phyloP scores from a whole-genome alignment of 1,140 invertebrate genomes.

The Drosophila navojoa region DNA sequence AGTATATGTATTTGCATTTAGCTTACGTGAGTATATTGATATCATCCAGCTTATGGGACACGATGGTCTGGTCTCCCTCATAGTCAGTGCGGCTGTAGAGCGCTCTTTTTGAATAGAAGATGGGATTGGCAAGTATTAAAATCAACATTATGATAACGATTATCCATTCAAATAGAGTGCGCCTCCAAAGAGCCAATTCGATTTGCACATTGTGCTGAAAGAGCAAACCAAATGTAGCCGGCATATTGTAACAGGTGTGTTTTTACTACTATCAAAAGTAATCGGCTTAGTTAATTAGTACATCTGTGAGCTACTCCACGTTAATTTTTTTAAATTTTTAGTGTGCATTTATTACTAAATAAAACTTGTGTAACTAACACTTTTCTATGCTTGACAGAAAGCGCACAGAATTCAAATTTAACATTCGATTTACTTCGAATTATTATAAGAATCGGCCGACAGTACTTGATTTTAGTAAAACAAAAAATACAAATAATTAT shows the following conservation, averaged over 20 bases:
- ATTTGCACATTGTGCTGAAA: constrained; percentile 60
- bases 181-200: constrained; percentile 55
- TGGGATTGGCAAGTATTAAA: constrained; percentile 58
- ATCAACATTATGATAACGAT: constrained; percentile 53
- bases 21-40: constrained; percentile 62
- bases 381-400: constrained; percentile 23
- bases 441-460: too few relatives aligned
- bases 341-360: constrained; percentile 19
- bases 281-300: neutral
- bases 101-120: constrained; percentile 48
- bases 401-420: neutral
- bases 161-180: constrained; percentile 51
- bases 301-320: constrained; percentile 5
- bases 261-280: neutral
- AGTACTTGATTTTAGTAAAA: too few relatives aligned
- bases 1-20: neutral
- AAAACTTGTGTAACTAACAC: constrained; percentile 5
- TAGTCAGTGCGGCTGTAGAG: constrained; percentile 38
- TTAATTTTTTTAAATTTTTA: constrained; percentile 1
- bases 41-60: constrained; percentile 48
- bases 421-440: neutral
- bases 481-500: too few relatives aligned
- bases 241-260: constrained; percentile 39
- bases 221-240: constrained; percentile 54
- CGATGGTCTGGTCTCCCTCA: constrained; percentile 28